Evolutionary conservation across 2,113 vertebrate genomes (phyloP), one percentile per base, ranked within the genome.

Genomic region (Atractosteus spatula): DNA sequence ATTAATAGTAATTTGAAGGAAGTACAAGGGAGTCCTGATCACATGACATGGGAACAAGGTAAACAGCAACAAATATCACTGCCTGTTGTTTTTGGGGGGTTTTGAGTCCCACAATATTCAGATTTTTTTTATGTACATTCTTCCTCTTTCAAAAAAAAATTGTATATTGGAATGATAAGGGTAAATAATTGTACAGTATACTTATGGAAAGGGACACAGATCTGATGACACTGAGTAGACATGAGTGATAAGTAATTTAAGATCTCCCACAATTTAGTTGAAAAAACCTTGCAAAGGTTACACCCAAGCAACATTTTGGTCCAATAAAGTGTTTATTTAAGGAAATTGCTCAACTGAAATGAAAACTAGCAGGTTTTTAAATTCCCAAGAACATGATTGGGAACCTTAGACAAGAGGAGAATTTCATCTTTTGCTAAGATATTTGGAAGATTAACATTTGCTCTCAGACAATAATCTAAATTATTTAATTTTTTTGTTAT

Each of bases 11-110:
- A 78, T 44, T 70, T 90, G 44, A 88, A 75, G 0, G 83, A 77
- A 0, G 78, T 74, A 12, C 76, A 87, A 66, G 75, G 11, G 77
- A 88, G 86, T 0, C 78, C 83, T 0, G 84, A 89, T 12, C 72
- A 90, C 72, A 86, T 82, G 85, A 88, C 79, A n/a, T 75, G 90
- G 86, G 94, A 96, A 43, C 93, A 93, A 89, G 95, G 96, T 96
- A 85, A 86, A 84, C 57, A 3, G 4, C 10, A 66, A 57, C 29
- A 17, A 0, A 3, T 11, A 6, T 3, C 0, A 29, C 29, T 29
- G 29, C 29, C 29, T 29, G 2, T 29, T 29, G 29, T 29, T 29
- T 29, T 29, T 29, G 29, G 29, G 29, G 29, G 1, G 1, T 29
- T 29, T 29, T 29, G 29, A 29, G 29, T 29, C 29, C 29, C 29